Evolutionary conservation across 2,797 vertebrate species (phyloP).

Genomic region (Diceros bicornis): DNA sequence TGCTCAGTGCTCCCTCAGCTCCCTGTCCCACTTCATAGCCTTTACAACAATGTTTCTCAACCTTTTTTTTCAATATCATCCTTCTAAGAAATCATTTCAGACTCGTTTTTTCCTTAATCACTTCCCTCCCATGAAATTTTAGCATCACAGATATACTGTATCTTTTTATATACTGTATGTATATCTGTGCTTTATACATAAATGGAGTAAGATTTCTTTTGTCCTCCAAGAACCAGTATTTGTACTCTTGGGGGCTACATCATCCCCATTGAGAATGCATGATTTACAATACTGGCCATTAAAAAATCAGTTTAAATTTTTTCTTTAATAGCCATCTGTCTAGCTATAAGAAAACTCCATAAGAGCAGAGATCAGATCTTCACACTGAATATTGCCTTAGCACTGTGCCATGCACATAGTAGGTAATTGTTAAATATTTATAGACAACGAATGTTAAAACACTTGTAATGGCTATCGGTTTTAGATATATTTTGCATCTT

Average conservation of each 20-base stretch:
- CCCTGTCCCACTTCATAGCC: not conserved
- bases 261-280: not conserved
- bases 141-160: not conserved
- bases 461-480: not conserved
- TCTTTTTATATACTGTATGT: not conserved
- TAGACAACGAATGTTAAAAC: not conserved
- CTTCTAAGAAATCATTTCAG: not conserved
- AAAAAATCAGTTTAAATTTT: not conserved
- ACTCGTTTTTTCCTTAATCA: not conserved
- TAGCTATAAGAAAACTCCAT: not conserved
- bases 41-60: not conserved
- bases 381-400: not conserved
- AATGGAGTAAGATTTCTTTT: not conserved
- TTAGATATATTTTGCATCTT: not conserved
- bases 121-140: not conserved
- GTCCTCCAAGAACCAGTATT: not conserved
- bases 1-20: not conserved
- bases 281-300: not conserved
- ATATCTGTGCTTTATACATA: not conserved
- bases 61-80: not conserved
- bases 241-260: not conserved
- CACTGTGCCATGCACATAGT: no score
- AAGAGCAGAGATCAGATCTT: not conserved
- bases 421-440: not conserved
- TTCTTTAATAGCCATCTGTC: not conserved